These are phyloP conservation scores for Salvelinus fontinalis DNA, from an alignment of 2,113 vertebrate species.

Conservation along the genomic window DNA sequence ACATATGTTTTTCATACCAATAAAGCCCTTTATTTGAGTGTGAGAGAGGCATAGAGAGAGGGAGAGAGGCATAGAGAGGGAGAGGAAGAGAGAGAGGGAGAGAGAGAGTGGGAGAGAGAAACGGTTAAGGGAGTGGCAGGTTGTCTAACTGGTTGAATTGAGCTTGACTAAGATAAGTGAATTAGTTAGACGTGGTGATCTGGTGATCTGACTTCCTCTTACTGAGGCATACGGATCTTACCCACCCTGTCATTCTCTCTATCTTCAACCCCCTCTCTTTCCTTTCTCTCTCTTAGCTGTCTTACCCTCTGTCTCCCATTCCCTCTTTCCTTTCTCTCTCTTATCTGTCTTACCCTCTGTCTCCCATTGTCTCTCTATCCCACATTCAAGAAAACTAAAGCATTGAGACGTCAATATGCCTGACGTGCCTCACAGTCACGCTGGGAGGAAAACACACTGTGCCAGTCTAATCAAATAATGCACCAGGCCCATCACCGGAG, in stretches of 20 bases:
- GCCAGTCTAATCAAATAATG: conserved; percentile 42
- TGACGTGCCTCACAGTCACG: neutral
- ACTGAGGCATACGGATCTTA: conserved; percentile 15
- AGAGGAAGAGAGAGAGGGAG: neutral
- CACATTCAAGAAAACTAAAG: neutral
- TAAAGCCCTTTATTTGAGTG: neutral
- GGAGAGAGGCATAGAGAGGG: neutral
- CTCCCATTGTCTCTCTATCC: neutral
- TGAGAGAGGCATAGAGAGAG: neutral
- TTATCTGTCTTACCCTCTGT: neutral
- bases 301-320: too few relatives aligned
- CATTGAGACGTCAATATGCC: neutral
- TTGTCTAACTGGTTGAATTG: neutral
- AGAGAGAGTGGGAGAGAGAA: neutral
- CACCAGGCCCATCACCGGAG: conserved; percentile 20
- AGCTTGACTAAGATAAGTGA: conserved; percentile 21
- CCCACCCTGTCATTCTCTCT: neutral
- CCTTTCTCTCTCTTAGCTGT: too few relatives aligned
- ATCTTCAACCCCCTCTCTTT: neutral
- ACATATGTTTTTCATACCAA: too few relatives aligned
- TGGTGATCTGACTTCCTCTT: conserved; percentile 40
- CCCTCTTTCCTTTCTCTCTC: neutral
- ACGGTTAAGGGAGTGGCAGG: too few relatives aligned
- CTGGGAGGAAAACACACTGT: conserved; percentile 7
- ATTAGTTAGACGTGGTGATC: conserved; percentile 57